phyloP scores from a whole-genome alignment of 2,888 invertebrate species.

The Chrysopilus asiliformis region DNA sequence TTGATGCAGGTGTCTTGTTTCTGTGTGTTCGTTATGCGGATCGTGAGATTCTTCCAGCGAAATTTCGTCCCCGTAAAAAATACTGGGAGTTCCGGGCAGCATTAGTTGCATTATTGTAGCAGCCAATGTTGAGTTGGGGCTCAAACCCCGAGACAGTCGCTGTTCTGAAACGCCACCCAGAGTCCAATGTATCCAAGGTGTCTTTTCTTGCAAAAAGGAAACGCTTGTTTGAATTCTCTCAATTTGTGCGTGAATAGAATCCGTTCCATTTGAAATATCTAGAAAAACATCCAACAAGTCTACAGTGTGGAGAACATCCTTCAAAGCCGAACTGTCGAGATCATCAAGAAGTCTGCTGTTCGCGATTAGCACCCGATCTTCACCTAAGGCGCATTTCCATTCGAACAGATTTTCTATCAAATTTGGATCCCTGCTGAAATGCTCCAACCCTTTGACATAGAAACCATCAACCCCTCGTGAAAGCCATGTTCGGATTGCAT shows the following conservation, averaged over 20 bases:
- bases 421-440: slow-evolving; percentile 45
- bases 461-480: slow-evolving; percentile 78
- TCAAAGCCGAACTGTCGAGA: slow-evolving; percentile 37
- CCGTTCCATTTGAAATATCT: slow-evolving; percentile 44
- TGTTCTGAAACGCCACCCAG: slow-evolving; percentile 47
- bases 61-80: slow-evolving; percentile 89
- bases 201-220: slow-evolving; percentile 44
- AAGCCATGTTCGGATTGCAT: slow-evolving; percentile 53
- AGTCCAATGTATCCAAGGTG: slow-evolving; percentile 72
- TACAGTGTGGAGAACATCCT: slow-evolving; percentile 48
- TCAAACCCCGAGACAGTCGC: slow-evolving; percentile 44
- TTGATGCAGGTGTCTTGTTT: slow-evolving; percentile 50
- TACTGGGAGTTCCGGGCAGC: slow-evolving; percentile 72
- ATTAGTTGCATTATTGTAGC: slow-evolving; percentile 61
- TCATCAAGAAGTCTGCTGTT: slow-evolving; percentile 43
- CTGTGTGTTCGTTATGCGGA: slow-evolving; percentile 43
- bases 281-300: slow-evolving; percentile 61
- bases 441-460: slow-evolving; percentile 67
- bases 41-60: slow-evolving; percentile 48
- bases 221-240: slow-evolving; percentile 42
- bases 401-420: slow-evolving; percentile 45
- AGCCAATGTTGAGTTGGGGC: slow-evolving; percentile 51
- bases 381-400: slow-evolving; percentile 56
- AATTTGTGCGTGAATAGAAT: slow-evolving; percentile 45
- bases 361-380: slow-evolving; percentile 51